Conservation (phyloP, 2,888 invertebrate species). For the Drosophila cognata region DNA sequence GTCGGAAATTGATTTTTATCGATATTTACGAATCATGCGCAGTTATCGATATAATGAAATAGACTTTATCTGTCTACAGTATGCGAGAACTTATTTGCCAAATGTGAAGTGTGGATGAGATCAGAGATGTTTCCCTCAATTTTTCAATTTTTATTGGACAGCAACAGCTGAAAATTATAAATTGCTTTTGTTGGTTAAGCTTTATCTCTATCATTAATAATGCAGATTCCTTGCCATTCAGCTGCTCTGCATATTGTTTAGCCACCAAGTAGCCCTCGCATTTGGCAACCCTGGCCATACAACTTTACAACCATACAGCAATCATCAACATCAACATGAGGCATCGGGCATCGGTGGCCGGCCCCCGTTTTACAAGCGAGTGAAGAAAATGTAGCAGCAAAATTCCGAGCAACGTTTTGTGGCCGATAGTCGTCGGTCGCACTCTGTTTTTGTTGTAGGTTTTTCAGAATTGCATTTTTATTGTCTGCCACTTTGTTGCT, state of each 20-base stretch:
- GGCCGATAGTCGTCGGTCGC: conserved; percentile 41
- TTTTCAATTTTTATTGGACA: neutral
- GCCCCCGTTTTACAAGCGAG: conserved; percentile 48
- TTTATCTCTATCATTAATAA: neutral
- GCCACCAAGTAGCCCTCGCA: conserved; percentile 34
- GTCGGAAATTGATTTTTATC: neutral
- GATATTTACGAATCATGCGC: neutral
- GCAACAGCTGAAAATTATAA: neutral
- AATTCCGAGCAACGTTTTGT: conserved; percentile 70
- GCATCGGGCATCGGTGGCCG: conserved; percentile 11
- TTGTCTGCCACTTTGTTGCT: conserved; percentile 78
- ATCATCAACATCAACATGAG: conserved; percentile 38
- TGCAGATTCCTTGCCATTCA: neutral
- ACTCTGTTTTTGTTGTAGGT: conserved; percentile 51
- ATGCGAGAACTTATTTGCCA: neutral
- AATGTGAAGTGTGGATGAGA: neutral
- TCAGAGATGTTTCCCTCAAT: neutral
- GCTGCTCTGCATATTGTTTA: neutral
- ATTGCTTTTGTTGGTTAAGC: neutral
- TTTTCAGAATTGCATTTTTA: conserved; percentile 78
- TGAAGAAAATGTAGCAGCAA: conserved; percentile 59
- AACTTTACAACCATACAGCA: conserved; percentile 21
- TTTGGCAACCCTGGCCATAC: conserved; percentile 34
- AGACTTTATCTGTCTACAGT: neutral
- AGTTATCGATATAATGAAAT: neutral